Evolutionary conservation across 2,113 vertebrate genomes (phyloP).

Genomic region (Tauraco erythrolophus): DNA sequence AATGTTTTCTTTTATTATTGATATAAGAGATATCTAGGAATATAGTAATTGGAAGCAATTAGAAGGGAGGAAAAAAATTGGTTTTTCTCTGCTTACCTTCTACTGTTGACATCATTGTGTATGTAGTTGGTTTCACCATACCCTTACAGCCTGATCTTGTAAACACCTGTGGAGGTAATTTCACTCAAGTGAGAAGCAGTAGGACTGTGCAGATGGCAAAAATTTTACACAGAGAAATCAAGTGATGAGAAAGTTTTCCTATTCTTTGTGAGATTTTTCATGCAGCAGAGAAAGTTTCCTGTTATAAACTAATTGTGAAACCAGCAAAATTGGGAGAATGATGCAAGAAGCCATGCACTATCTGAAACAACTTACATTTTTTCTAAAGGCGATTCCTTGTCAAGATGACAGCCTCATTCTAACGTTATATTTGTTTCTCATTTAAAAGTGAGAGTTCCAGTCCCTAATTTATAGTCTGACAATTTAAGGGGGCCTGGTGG

Average conservation of each 20-base stretch:
- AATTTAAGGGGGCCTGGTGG: not conserved
- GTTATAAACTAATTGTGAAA: not conserved
- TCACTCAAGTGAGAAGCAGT: not conserved
- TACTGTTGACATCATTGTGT: not conserved
- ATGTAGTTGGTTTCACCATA: not conserved
- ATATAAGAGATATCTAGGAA: not conserved
- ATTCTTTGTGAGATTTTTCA: not conserved
- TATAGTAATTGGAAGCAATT: not conserved
- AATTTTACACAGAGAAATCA: not conserved
- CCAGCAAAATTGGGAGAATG: not conserved
- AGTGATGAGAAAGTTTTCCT: not conserved
- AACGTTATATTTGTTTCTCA: not conserved
- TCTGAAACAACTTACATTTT: not conserved
- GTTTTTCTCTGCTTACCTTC: not conserved
- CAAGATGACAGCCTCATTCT: not conserved
- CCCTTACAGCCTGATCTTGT: not conserved
- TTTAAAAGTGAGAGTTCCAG: not conserved
- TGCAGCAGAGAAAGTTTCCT: not conserved
- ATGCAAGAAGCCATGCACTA: not conserved
- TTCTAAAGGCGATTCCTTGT: not conserved
- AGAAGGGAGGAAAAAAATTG: not conserved
- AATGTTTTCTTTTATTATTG: not conserved
- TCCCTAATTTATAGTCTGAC: not conserved
- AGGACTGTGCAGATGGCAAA: not conserved
- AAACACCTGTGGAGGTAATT: not conserved